A percentile compares a stretch with the other conserved stretches of the same genome.
Evolutionary conservation across 2,113 vertebrate genomes (phyloP).

Genomic region (Ariopsis seemanni): DNA sequence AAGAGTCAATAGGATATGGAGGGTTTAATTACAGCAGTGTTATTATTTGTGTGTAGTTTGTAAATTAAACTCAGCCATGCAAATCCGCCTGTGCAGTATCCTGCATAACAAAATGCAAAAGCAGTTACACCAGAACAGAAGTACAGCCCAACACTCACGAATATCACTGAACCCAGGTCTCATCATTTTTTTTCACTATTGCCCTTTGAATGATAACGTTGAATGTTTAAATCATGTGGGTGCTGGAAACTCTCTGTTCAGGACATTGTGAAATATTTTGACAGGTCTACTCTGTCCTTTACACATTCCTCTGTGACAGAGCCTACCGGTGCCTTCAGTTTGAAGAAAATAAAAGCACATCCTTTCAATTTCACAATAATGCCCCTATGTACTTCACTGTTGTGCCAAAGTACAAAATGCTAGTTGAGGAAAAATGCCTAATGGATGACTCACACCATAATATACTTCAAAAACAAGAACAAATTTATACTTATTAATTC

Average conservation of each 20-base stretch:
- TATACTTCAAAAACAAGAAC: background rate
- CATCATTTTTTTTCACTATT: background rate
- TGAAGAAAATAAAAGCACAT: background rate
- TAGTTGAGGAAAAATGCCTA: background rate
- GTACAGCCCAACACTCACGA: background rate
- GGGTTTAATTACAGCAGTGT: background rate
- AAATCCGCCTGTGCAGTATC: background rate
- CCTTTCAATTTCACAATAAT: background rate
- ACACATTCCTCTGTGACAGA: background rate
- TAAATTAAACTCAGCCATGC: slow-evolving; percentile 19
- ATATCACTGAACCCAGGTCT: background rate
- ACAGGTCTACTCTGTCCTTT: background rate
- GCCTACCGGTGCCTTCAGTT: background rate
- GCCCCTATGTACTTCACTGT: background rate
- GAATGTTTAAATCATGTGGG: background rate
- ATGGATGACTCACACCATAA: background rate
- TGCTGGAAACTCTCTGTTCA: background rate
- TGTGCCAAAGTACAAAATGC: background rate
- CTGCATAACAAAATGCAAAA: background rate
- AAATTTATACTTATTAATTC: background rate
- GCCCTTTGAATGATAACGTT: background rate
- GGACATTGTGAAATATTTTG: background rate
- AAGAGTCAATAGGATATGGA: background rate
- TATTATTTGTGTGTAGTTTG: background rate
- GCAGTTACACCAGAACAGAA: background rate